Conservation (phyloP, 2,797 vertebrate species). For the Hydrocynus forskahlii region DNA sequence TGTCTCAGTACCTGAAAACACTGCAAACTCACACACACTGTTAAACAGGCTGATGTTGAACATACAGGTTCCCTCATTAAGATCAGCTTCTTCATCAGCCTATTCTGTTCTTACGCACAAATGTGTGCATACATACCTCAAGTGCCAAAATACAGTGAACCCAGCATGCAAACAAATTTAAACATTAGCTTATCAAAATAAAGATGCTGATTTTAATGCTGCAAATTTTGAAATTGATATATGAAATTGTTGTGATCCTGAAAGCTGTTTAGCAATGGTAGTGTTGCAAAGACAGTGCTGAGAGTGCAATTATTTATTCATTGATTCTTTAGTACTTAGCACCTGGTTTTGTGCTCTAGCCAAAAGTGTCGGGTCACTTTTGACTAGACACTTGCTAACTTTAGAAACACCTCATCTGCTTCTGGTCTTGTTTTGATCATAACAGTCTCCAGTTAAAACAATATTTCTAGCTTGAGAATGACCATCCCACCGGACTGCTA, state of each 20-base stretch:
- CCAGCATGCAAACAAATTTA: background rate
- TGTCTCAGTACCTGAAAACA: conserved; percentile 34
- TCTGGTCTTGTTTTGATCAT: too few species aligned
- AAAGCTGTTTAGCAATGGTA: too few species aligned
- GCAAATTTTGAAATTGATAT: too few species aligned
- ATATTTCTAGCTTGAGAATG: conserved; percentile 10
- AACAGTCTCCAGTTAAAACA: too few species aligned
- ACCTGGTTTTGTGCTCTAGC: background rate
- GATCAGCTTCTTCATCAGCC: conserved; percentile 7
- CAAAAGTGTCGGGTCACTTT: too few species aligned
- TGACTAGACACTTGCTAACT: too few species aligned
- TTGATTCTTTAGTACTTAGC: too few species aligned
- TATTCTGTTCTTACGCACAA: background rate
- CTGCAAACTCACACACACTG: conserved; percentile 17
- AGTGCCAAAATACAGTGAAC: background rate
- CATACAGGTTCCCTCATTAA: conserved; percentile 12
- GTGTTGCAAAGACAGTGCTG: background rate
- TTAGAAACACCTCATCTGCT: too few species aligned
- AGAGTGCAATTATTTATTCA: too few species aligned
- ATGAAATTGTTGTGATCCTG: too few species aligned
- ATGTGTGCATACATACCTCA: background rate
- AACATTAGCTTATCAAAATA: too few species aligned
- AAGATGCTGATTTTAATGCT: background rate
- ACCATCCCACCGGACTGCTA: conserved; percentile 3
- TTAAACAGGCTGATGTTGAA: conserved; percentile 6